Evolutionary conservation across 2,113 vertebrate genomes (phyloP), one percentile per base, ranked within the genome.

Genomic region (Carollia perspicillata): DNA sequence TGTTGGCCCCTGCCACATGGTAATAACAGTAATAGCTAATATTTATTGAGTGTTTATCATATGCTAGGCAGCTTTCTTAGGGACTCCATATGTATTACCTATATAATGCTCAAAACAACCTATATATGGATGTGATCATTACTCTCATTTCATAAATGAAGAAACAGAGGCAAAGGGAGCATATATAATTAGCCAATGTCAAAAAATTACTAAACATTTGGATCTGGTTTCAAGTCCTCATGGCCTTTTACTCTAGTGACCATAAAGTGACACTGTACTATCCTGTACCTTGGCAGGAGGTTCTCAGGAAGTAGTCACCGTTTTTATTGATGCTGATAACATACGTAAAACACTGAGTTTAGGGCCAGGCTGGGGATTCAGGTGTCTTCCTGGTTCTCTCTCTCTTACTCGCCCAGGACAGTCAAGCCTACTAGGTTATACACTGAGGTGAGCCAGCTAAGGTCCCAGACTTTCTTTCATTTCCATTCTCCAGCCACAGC

Each of bases 101-200:
- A 77, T 66, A 72, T 69, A 95, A 74, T 85, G 75, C 49, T 84
- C n/a, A 5, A 12, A 42, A 26, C n/a, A 83, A 51, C 2, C 49
- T 86, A 2, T 13, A 51, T 9, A 33, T 35, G 33, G 28, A 5
- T 66, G 3, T 8, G 37, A 28, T 92, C 28, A 72, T 84, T 66
- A 83, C 63, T 95, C 40, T 87, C 65, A 94, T 86, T 91, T 94
- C 83, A 42, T 35, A 93, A 96, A 80, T 90, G 55, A 95, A 86
- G 72, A 65, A 84, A 60, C 20, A 58, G 42, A 93, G 23, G 44
- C 74, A 92, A 66, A 92, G 44, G 60, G 16, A 93, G 3, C 18
- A 75, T 65, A 33, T 6, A 5, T 77, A 84, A 68, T 69, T 84
- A 47, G 1, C 14, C 17, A 35, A 91, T 3, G 2, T 87, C 49